Conservation (phyloP, 2,113 vertebrate genomes). For the Elanus axillaris region DNA sequence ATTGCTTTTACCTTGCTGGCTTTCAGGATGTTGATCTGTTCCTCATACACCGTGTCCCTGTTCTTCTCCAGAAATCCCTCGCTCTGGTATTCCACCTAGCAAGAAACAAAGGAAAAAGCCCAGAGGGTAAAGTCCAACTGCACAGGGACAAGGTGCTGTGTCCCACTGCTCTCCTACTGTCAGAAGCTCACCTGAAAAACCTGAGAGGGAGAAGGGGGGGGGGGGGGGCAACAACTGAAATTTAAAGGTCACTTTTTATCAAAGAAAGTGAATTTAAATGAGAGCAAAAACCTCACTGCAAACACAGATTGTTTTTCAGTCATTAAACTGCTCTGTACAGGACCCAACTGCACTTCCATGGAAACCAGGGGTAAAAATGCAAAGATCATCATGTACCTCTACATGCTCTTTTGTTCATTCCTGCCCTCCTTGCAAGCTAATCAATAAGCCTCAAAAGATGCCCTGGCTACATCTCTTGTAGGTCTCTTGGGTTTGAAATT, state of each 20-base stretch:
- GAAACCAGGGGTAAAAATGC: background rate
- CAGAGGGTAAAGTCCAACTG: background rate
- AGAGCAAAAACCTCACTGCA: background rate
- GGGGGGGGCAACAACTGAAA: background rate
- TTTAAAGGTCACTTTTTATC: background rate
- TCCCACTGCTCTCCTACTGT: rapidly evolving
- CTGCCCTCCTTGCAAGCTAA: background rate
- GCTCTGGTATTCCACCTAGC: conserved; percentile 41
- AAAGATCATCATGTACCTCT: background rate
- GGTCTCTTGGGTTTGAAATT: background rate
- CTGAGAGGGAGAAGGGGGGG: background rate
- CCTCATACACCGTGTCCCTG: conserved; percentile 33
- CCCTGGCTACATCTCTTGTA: background rate
- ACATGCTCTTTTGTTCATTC: background rate
- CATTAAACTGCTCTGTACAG: background rate
- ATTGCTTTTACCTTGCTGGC: conserved; percentile 30
- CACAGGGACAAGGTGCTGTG: background rate
- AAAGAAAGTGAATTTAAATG: background rate
- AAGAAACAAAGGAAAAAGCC: background rate
- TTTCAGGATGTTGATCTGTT: conserved; percentile 52
- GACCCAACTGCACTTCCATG: background rate
- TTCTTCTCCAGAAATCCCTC: conserved; percentile 60
- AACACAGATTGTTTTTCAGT: background rate
- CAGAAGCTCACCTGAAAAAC: background rate
- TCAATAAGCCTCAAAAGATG: background rate